A percentile compares a stretch with the other conserved stretches of the same genome.
These are phyloP conservation scores for Pavo muticus DNA, from an alignment of 2,113 vertebrate species.

Conservation along the genomic window DNA sequence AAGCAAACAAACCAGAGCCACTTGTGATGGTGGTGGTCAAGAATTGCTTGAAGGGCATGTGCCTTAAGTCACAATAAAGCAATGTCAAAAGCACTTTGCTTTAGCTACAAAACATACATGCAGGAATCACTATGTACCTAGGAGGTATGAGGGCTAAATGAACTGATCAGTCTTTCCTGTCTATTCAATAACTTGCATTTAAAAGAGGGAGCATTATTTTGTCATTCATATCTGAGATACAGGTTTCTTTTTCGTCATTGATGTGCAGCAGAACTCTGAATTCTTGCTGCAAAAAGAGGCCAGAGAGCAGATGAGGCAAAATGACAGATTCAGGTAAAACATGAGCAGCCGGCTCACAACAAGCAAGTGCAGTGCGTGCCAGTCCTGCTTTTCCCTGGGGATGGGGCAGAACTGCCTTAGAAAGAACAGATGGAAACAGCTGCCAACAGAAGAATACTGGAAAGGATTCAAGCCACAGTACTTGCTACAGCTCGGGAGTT, in stretches of 20 bases:
- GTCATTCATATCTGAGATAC: neutral
- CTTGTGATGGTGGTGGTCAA: neutral
- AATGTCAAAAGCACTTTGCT: neutral
- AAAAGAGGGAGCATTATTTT: neutral
- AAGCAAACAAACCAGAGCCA: neutral
- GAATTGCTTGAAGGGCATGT: neutral
- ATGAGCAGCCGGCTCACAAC: conserved; percentile 5
- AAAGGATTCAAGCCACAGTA: neutral
- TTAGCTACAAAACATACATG: neutral
- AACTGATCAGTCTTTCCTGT: neutral
- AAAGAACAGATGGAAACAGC: conserved; percentile 24
- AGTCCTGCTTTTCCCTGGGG: conserved; percentile 14
- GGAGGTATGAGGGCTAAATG: neutral
- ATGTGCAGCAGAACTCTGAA: neutral
- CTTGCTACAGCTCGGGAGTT: neutral
- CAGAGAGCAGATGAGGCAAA: neutral
- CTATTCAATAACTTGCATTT: neutral
- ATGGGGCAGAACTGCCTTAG: neutral
- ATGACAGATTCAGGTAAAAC: conserved; percentile 22
- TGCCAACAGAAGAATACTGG: conserved; percentile 16
- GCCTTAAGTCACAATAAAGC: neutral
- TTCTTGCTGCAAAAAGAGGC: neutral
- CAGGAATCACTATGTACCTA: neutral
- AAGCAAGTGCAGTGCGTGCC: neutral
- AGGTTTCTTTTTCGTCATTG: neutral